Evolutionary conservation across 1,140 invertebrate genomes (phyloP).

Genomic region (Euborellia annulipes): DNA sequence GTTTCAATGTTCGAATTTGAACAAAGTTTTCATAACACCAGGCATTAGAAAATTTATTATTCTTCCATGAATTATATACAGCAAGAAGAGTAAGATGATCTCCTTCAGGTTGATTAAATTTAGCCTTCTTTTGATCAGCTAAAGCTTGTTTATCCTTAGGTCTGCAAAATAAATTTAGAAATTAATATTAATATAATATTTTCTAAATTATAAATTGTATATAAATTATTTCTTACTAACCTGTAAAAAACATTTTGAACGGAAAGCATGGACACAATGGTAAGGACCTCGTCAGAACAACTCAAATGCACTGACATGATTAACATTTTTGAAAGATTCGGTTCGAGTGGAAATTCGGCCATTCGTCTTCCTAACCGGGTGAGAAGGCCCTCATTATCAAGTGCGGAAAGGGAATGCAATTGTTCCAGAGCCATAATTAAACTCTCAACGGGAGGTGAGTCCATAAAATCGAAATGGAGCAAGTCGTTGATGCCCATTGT

Average conservation of each 20-base stretch:
- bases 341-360: constrained; percentile 98
- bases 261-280: constrained; percentile 97
- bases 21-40: constrained; percentile 99
- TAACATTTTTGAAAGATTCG: constrained; percentile 96
- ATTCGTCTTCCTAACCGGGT: constrained; percentile 88
- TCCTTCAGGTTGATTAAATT: constrained; percentile 97
- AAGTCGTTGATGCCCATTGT: constrained; percentile 99
- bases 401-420: constrained; percentile 87
- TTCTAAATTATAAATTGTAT: neutral
- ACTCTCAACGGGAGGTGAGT: constrained; percentile 92
- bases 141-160: constrained; percentile 94
- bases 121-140: constrained; percentile 97
- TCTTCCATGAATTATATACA: constrained; percentile 99
- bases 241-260: constrained; percentile 98
- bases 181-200: constrained; percentile 1
- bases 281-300: constrained; percentile 96
- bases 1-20: constrained; percentile 89
- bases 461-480: constrained; percentile 99
- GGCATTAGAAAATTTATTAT: constrained; percentile 96
- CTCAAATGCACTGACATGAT: constrained; percentile 99
- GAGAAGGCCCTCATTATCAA: constrained; percentile 92
- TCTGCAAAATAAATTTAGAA: constrained; percentile 22
- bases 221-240: constrained; percentile 13
- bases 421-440: constrained; percentile 96
- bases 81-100: constrained; percentile 96